Conservation (phyloP, 1,140 invertebrate genomes). For the Notospermus geniculatus region DNA sequence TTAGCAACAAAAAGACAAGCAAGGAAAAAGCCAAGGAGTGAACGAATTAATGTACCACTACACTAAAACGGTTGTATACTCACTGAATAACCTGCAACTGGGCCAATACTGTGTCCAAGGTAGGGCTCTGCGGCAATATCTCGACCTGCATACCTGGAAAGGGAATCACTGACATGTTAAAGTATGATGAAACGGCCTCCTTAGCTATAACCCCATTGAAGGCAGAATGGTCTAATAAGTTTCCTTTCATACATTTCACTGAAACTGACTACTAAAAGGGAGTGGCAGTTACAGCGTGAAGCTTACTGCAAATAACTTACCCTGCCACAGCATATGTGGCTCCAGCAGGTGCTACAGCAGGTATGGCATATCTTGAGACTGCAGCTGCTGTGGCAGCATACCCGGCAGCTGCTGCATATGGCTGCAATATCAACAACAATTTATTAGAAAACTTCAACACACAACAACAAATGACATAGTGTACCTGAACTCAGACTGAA, state of each 20-base stretch:
- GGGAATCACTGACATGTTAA: conserved; percentile 21
- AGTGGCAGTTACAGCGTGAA: too few species aligned
- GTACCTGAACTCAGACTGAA: too few species aligned
- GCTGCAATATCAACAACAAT: conserved; percentile 37
- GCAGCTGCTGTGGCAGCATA: conserved; percentile 63
- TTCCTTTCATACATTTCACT: too few species aligned
- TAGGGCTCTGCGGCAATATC: conserved; percentile 88
- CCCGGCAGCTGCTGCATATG: conserved; percentile 47
- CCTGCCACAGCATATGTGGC: conserved; percentile 72
- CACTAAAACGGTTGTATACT: conserved; percentile 42
- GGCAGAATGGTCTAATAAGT: too few species aligned
- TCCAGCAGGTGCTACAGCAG: conserved; percentile 69
- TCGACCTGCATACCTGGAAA: conserved; percentile 73
- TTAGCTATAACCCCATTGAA: conserved; percentile 12
- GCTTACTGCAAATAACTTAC: too few species aligned
- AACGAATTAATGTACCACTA: conserved; percentile 8
- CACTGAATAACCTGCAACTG: conserved; percentile 93
- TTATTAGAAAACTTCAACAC: neutral
- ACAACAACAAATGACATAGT: too few species aligned
- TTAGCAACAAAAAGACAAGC: neutral
- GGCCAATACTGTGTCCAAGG: conserved; percentile 91
- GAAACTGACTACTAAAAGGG: too few species aligned
- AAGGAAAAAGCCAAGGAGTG: neutral
- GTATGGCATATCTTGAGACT: conserved; percentile 63
- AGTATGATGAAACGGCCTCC: conserved; percentile 21